Base-by-base conservation (phyloP, 2,113 vertebrate species). In the Takifugu bimaculatus region DNA sequence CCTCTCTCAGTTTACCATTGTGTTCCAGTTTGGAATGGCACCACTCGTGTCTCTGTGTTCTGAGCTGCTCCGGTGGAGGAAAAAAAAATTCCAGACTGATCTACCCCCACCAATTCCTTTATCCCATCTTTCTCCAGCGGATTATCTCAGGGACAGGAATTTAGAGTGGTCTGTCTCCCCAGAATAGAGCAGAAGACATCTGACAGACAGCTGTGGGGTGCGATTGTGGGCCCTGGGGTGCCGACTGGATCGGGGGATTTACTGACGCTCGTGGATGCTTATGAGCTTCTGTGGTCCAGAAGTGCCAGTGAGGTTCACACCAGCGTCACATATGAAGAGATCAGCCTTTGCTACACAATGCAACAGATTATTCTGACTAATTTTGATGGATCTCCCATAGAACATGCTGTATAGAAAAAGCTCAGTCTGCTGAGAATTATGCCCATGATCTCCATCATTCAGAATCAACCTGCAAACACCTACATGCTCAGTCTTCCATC, bases 121-220 rank as follows among this genome's bases (percentile, higher is more conserved):
- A 82, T 82, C 77, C 54, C 69, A 58, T 84, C 75, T 83, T 84
- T 85, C 81, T 82, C 55, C 44, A 60, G 35, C 5, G 86, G 87
- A 89, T 89, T 89, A 90, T 84, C 82, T 81, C 13, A 0, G 50
- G 44, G 55, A 55, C 58, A 82, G 81, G 86, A 84, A 87, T 87
- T 84, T 74, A 78, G 82, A 86, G 80, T 80, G 76, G 78, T 43
- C 69, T 54, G 62, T 73, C 82, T 84, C 83, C 82, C 80, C 70
- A 85, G n/a, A 87, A 89, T 87, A 89, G 83, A 85, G 63, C n/a
- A 27, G 56, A 54, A 66, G 70, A 83, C 72, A 81, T 80, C 68
- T 77, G 87, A 89, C 55, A 64, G 69, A 84, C 83, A 86, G 79
- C 85, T 84, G 75, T 73, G 68, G 60, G 63, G 69, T 63, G 50